These are phyloP conservation scores for Callionymus lyra DNA, from an alignment of 2,113 vertebrate genomes.

Conservation along the genomic window DNA sequence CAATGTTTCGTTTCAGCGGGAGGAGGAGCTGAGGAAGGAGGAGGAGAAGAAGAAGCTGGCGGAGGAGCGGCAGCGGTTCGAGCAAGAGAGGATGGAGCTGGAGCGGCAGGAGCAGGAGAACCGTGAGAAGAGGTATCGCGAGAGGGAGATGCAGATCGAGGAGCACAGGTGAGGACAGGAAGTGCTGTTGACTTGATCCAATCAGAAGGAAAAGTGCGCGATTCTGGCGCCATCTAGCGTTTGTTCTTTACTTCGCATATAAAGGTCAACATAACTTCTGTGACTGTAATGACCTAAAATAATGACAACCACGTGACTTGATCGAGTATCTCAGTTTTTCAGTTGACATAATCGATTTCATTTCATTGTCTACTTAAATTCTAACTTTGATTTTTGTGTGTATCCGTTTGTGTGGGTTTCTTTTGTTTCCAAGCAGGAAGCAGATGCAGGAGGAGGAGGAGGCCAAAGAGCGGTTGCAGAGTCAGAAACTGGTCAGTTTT, in stretches of 20 bases:
- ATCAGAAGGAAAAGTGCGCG: no score
- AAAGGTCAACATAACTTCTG: no score
- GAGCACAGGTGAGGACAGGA: slow-evolving; percentile 77
- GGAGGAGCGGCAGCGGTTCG: slow-evolving; percentile 85
- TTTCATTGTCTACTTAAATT: neutral
- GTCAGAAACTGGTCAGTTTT: slow-evolving; percentile 76
- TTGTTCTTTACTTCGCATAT: no score
- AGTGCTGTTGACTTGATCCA: no score
- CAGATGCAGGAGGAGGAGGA: slow-evolving; percentile 91
- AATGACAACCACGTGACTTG: no score
- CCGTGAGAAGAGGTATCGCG: slow-evolving; percentile 82
- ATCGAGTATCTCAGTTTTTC: neutral
- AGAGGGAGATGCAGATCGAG: slow-evolving; percentile 87
- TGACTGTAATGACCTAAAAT: no score
- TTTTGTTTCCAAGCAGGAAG: slow-evolving; percentile 64
- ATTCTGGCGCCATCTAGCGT: no score
- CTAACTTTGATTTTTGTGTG: slow-evolving; percentile 1
- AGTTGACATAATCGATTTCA: no score
- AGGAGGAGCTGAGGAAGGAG: slow-evolving; percentile 92
- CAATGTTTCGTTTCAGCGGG: slow-evolving; percentile 65
- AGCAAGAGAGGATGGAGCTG: slow-evolving; percentile 93
- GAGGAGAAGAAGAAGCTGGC: slow-evolving; percentile 82
- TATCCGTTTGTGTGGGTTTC: slow-evolving; percentile 12
- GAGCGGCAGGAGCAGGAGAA: slow-evolving; percentile 91
- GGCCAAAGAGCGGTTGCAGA: slow-evolving; percentile 74